Base-by-base conservation (phyloP, 2,113 vertebrate species). In the Hucho hucho region DNA sequence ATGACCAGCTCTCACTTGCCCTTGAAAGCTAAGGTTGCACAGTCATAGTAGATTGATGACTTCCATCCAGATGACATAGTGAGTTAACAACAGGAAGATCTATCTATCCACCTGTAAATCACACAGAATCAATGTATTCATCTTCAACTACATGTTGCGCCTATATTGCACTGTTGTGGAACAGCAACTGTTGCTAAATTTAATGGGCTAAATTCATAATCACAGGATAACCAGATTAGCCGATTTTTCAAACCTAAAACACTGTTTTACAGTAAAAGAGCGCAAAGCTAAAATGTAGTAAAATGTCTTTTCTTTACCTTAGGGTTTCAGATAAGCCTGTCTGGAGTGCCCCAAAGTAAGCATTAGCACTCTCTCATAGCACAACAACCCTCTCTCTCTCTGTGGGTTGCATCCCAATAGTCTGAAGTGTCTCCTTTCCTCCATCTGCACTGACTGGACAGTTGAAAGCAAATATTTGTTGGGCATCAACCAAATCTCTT, bases 271-370 rank as follows among this genome's bases (percentile, higher is more conserved):
- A 69, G 28, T 46, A 72, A 63, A 75, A 26, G 32, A 77, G 37
- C 72, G 4, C 0, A 69, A 85, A 83, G 75, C 43, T 28, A 16
- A 82, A 29, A 63, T 83, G 78, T 72, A 83, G 87, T 90, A 86
- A 89, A 89, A 83, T 84, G 73, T 87, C 47, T 77, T 87, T 81
- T 89, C 84, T 87, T 83, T 75, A 88, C 86, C 84, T 83, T 88
- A 93, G 92, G 92, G 81, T 91, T 94, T 93, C 92, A 93, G 89
- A 93, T 93, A 91, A 93, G 90, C 89, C 90, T 93, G 81, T 90
- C 91, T 89, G 92, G 91, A 91, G 85, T 89, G 26, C 81, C 92
- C 77, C 90, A 92, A 92, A 92, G 92, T 93, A 92, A 93, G 93
- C 88, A 78, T 56, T 69, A 83, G 86, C 81, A 64, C 80, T 75